Base-by-base conservation (phyloP, 2,888 invertebrate genomes). In the Lasioglossum calceatum region DNA sequence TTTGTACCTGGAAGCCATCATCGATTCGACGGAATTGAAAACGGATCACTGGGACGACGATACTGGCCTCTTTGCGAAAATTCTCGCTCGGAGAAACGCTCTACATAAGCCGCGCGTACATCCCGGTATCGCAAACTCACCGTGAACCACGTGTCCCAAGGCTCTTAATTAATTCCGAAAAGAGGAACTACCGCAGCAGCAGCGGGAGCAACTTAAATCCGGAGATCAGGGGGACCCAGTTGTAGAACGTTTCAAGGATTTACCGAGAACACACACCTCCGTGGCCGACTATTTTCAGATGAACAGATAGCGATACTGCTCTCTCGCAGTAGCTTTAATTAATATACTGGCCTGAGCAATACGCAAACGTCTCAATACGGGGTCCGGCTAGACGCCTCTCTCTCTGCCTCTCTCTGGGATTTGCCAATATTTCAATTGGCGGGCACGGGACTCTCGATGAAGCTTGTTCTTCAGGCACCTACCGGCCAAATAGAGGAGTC, bases 1-100 rank as follows among this genome's bases (percentile, higher is more conserved):
- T 58, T 27, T 58, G 70, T 85, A 80, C 84, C 39, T 23, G 67
- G 85, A 88, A 90, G 50, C 47, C 16, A 27, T 47, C 27, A 10
- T 47, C 23, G 42, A 27, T 72, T 78, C 79, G 77, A 80, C 44
- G 77, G n/a, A 67, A 71, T n/a, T 39, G 78, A 54, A 32, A 78
- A 71, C 39, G 50, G 39, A 64, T 39, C 58, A n/a, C 10, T 23
- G 58, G 12, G 10, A 10, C 3, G 10, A 10, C 3, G 5, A 58
- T n/a, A 0, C 58, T n/a, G 58, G 58, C 0, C 58, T n/a, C 4
- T 4, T n/a, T 3, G n/a, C 12, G n/a, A 27, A 27, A 61, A 61
- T 27, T 14, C n/a, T 14, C 14, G 4, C 27, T 27, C 14, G 7
- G 5, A 19, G 19, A 7, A 50, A 50, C 19, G 2, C 19, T 50